Base-by-base conservation (phyloP, 2,888 invertebrate genomes). In the Hetaerina titia region DNA sequence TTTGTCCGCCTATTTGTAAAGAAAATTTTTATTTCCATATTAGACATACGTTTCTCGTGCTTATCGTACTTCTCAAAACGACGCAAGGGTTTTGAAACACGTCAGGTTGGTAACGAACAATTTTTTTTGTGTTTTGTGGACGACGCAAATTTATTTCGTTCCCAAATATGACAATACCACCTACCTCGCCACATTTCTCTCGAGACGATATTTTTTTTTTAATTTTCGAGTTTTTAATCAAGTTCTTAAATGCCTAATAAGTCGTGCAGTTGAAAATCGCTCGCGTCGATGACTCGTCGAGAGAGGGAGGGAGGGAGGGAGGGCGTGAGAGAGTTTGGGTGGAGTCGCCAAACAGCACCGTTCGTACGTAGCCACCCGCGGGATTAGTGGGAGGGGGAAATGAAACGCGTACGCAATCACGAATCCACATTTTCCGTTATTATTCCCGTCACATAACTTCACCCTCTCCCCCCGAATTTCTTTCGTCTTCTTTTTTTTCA, bases 401-500 rank as follows among this genome's bases (percentile, higher is more conserved):
- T 58, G 56, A 45, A 56, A 58, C 58, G 57, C 58, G 58, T n/a
- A 45, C 58, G 89, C 58, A 57, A 89, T 89, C 56, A 58, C 89
- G 89, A 89, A 89, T 57, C 57, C 89, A 89, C 58, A 15, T 58
- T 56, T n/a, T 89, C 89, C 89, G 56, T 57, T 57, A 56, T 89
- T 57, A 56, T 58, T 58, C 9, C 58, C 89, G 57, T 58, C 89
- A n/a, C 89, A n/a, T 17, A 7, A 22, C 31, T 69, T 45, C 19
- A 25, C 69, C 15, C 22, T 81, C 81, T 25, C 81, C 22, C 74
- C 7, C 25, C 8, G 25, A 7, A 4, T 31, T 81, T 81, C 11
- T 88, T 57, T 89, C 45, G 45, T 4, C n/a, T 89, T 57, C 19
- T 57, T 81, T 31, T 31, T 31, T 81, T 81, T 81, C 19, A 69